These are phyloP conservation scores for Etia nguti DNA, from an alignment of 2,113 vertebrate genomes.

Conservation along the genomic window DNA sequence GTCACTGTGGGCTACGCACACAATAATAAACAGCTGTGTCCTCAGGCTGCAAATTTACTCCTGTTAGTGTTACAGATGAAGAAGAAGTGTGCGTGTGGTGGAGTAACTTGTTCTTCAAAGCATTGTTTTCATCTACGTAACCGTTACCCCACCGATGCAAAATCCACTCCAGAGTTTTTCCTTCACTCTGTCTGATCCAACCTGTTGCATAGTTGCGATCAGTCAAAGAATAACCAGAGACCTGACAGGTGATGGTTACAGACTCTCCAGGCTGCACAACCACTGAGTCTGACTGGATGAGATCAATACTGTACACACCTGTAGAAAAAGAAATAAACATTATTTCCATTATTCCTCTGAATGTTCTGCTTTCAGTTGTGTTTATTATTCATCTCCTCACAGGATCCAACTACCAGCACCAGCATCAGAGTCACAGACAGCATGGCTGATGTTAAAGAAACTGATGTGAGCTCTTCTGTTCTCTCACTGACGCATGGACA, in stretches of 20 bases:
- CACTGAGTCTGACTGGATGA: not conserved
- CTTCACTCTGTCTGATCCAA: not conserved
- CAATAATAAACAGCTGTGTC: not conserved
- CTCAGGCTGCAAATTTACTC: not conserved
- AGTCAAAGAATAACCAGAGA: not conserved
- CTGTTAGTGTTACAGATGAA: not conserved
- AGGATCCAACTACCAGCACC: not conserved
- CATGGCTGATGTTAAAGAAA: not conserved
- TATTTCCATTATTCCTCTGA: not conserved
- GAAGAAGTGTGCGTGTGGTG: rapidly evolving
- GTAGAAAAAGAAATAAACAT: not conserved
- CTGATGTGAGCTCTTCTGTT: not conserved
- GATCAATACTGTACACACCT: not conserved
- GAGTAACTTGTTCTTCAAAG: not conserved
- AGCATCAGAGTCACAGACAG: not conserved
- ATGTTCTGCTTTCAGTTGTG: not conserved
- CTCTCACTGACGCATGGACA: rapidly evolving
- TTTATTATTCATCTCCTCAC: rapidly evolving
- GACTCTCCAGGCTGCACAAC: not conserved
- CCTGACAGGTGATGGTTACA: not conserved
- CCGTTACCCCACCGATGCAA: not conserved
- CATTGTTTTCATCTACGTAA: not conserved
- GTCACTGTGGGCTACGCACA: not conserved
- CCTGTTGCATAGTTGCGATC: not conserved
- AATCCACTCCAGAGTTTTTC: not conserved